A percentile compares a stretch with the other conserved stretches of the same genome.
Conservation (phyloP, 2,888 invertebrate species). For the Drosophila kambysellisi region DNA sequence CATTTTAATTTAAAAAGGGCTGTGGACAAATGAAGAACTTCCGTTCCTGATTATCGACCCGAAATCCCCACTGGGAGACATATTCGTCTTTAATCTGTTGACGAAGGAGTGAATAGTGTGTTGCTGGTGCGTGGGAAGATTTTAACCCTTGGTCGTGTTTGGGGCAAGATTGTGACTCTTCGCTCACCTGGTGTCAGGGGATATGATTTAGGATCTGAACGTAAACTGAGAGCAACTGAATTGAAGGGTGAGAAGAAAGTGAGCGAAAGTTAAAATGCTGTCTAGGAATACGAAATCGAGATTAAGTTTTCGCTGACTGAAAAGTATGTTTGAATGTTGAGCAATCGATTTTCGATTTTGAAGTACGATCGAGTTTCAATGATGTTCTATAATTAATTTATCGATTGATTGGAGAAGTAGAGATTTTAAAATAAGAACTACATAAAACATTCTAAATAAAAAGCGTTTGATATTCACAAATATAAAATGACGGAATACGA, state of each 20-base stretch:
- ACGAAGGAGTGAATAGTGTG: slow-evolving; percentile 61
- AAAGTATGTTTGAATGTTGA: background rate
- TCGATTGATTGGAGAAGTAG: background rate
- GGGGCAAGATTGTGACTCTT: background rate
- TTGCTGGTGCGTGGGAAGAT: slow-evolving; percentile 75
- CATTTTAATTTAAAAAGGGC: slow-evolving; percentile 57
- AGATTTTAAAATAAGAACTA: background rate
- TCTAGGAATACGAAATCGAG: background rate
- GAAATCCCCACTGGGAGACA: slow-evolving; percentile 47
- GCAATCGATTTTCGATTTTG: background rate
- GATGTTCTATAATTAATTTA: background rate
- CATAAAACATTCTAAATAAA: background rate
- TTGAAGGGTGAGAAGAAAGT: background rate
- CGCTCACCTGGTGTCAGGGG: slow-evolving; percentile 6
- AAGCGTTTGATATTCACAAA: background rate
- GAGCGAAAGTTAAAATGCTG: background rate
- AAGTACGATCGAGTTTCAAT: background rate
- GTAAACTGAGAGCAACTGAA: background rate
- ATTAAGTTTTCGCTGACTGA: background rate
- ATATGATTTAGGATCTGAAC: background rate
- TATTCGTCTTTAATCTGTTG: slow-evolving; percentile 20
- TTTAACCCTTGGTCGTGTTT: background rate
- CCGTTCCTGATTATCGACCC: slow-evolving; percentile 66
- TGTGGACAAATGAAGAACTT: slow-evolving; percentile 77
- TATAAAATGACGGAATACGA: rapidly evolving